A percentile compares a stretch with the other conserved stretches of the same genome.
Evolutionary conservation across 2,113 vertebrate species (phyloP).

Genomic region (Onychorhynchus coronatus): DNA sequence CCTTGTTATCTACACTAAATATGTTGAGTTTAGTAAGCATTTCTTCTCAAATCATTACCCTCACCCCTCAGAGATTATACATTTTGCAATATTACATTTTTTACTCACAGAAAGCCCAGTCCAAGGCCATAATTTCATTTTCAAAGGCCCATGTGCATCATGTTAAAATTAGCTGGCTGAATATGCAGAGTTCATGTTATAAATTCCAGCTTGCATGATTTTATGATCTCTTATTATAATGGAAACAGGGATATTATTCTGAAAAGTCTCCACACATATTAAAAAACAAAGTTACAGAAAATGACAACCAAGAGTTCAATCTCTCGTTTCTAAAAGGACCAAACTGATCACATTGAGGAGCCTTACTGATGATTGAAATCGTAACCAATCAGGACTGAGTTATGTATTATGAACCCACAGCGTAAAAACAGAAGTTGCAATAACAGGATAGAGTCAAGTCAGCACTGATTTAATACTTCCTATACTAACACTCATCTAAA

Average conservation of each 20-base stretch:
- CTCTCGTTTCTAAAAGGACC: background rate
- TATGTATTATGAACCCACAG: background rate
- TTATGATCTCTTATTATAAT: background rate
- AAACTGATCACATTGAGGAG: background rate
- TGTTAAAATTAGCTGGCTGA: conserved; percentile 11
- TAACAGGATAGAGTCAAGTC: background rate
- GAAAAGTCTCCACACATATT: background rate
- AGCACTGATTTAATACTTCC: background rate
- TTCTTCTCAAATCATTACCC: background rate
- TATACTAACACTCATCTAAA: background rate
- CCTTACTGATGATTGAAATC: background rate
- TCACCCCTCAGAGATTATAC: conserved; percentile 8
- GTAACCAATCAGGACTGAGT: background rate
- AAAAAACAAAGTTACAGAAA: background rate
- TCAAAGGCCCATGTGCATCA: background rate
- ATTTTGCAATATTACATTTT: conserved; percentile 34
- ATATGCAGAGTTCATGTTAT: background rate
- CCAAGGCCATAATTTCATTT: conserved; percentile 26
- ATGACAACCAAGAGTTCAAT: background rate
- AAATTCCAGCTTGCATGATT: background rate
- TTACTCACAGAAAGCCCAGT: background rate
- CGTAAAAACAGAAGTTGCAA: background rate
- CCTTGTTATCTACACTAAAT: conserved; percentile 36
- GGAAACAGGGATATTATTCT: background rate
- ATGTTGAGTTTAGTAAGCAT: conserved; percentile 17